These are phyloP conservation scores for Orestias chungarensis DNA, from an alignment of 2,797 vertebrate genomes.

Conservation along the genomic window DNA sequence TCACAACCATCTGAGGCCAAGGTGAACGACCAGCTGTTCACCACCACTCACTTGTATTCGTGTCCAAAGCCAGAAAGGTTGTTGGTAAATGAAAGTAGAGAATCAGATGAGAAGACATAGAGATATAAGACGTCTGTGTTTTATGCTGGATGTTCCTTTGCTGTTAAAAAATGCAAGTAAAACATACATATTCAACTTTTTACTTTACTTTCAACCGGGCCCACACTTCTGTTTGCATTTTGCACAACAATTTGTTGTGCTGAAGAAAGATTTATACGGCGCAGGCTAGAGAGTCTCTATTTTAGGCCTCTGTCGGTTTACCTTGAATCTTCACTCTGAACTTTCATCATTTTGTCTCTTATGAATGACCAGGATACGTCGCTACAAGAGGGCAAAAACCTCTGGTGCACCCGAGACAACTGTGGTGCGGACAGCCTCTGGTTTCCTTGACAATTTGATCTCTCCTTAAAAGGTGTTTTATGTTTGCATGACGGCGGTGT, in stretches of 20 bases:
- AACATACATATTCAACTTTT: neutral
- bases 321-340: neutral
- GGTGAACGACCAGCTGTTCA: slow-evolving; percentile 38
- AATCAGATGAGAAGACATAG: neutral
- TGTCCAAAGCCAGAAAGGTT: neutral
- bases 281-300: neutral
- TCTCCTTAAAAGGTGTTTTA: too few species aligned
- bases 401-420: neutral
- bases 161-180: neutral
- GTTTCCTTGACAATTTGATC: neutral
- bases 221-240: neutral
- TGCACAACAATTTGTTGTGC: neutral
- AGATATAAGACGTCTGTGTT: neutral
- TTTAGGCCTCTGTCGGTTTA: neutral
- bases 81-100: neutral
- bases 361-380: neutral
- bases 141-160: neutral
- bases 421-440: neutral
- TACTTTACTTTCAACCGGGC: neutral
- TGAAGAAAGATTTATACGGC: neutral
- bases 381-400: neutral
- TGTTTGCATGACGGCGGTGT: neutral
- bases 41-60: slow-evolving; percentile 12
- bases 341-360: neutral
- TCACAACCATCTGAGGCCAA: slow-evolving; percentile 20